A percentile compares a stretch with the other conserved stretches of the same genome.
These are phyloP conservation scores for Lepidotrigona ventralis DNA, from an alignment of 1,140 invertebrate genomes.

Conservation along the genomic window DNA sequence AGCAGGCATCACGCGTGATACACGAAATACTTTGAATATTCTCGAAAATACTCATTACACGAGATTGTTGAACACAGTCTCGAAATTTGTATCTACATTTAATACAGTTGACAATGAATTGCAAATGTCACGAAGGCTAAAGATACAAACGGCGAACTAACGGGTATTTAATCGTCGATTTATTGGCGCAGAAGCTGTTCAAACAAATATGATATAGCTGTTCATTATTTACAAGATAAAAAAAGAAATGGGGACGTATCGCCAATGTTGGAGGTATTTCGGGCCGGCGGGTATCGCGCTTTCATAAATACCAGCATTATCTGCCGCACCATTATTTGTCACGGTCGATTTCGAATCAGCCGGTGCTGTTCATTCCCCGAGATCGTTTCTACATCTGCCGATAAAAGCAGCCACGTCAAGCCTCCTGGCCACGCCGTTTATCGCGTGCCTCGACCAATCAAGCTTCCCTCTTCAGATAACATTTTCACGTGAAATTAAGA, in stretches of 20 bases:
- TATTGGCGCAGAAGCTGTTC: neutral
- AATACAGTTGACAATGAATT: no score
- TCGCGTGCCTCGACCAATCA: neutral
- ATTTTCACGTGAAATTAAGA: neutral
- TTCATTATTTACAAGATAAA: neutral
- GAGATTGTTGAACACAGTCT: no score
- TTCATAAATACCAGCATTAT: conserved; percentile 46
- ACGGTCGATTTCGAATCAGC: conserved; percentile 3
- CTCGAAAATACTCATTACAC: no score
- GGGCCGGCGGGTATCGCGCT: neutral
- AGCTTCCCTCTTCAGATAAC: neutral
- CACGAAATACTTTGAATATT: no score
- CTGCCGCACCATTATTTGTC: conserved; percentile 28
- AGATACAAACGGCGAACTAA: no score
- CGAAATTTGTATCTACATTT: no score
- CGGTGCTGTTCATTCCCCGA: conserved; percentile 13
- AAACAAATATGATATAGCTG: no score
- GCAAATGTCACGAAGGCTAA: no score
- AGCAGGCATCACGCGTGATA: no score
- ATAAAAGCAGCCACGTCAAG: neutral
- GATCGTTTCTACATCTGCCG: conserved; percentile 2
- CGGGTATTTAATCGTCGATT: neutral
- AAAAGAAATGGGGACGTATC: neutral
- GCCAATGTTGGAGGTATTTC: conserved; percentile 1
- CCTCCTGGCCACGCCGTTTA: neutral